Evolutionary conservation across 2,113 vertebrate species (phyloP).

Genomic region (Cygnus buccinator): DNA sequence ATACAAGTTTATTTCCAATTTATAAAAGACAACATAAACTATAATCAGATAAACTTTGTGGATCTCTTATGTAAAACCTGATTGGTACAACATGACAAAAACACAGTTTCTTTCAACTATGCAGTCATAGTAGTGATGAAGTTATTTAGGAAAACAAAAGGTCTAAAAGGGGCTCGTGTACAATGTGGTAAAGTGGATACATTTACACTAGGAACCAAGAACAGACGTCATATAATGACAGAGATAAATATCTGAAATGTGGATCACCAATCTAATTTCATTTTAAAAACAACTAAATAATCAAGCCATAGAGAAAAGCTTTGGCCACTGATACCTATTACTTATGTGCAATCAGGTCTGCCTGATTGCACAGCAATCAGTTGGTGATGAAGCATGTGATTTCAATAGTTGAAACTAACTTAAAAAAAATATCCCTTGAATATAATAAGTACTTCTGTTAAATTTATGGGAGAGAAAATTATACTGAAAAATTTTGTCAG

Average conservation of each 20-base stretch:
- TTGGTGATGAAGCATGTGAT: background rate
- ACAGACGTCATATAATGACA: background rate
- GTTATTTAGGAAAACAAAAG: background rate
- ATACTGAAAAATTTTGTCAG: background rate
- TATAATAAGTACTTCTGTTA: background rate
- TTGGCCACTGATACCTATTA: background rate
- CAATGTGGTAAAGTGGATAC: background rate
- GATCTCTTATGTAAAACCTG: conserved; percentile 34
- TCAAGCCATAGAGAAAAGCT: background rate
- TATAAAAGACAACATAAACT: background rate
- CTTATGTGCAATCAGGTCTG: background rate
- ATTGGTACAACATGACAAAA: conserved; percentile 51
- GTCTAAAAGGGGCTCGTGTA: fast-evolving
- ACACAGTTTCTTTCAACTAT: conserved; percentile 18
- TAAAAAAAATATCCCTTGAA: background rate
- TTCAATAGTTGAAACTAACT: background rate
- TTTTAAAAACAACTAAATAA: background rate
- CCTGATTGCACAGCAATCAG: background rate
- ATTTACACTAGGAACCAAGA: background rate
- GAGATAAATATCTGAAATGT: background rate
- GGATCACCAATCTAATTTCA: background rate
- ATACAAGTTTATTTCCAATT: background rate
- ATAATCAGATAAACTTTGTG: conserved; percentile 40
- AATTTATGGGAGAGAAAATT: background rate
- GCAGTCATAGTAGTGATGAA: background rate